These are phyloP conservation scores for Limnothrissa miodon DNA, from an alignment of 2,113 vertebrate genomes.

Conservation along the genomic window DNA sequence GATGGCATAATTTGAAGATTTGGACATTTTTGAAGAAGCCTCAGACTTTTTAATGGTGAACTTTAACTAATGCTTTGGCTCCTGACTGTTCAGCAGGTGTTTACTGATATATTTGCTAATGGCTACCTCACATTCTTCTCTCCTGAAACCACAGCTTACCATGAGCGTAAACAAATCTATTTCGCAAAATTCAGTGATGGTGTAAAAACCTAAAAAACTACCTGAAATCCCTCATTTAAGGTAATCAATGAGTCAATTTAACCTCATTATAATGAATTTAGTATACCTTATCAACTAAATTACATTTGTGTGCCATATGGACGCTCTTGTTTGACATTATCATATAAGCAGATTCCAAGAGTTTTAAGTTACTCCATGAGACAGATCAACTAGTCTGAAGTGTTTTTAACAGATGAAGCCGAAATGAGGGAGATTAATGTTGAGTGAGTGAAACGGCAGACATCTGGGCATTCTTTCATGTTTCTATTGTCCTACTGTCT, in stretches of 20 bases:
- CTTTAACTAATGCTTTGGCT: not conserved
- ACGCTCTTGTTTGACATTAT: not conserved
- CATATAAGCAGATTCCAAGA: too few species aligned
- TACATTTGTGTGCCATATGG: not conserved
- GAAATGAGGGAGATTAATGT: not conserved
- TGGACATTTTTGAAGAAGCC: not conserved
- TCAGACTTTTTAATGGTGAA: not conserved
- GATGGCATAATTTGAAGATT: not conserved
- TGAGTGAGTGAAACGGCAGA: not conserved
- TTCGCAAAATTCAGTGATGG: not conserved
- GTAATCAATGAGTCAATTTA: not conserved
- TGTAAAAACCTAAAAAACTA: not conserved
- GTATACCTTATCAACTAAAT: not conserved
- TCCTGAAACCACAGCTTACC: not conserved
- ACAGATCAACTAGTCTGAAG: not conserved
- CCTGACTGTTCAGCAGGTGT: constrained; percentile 30
- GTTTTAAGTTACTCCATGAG: not conserved
- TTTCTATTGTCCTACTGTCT: not conserved
- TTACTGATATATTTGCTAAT: constrained; percentile 22
- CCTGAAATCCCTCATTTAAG: not conserved
- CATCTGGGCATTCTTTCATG: not conserved
- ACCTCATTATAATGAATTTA: not conserved
- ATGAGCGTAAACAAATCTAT: not conserved
- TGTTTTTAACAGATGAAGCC: not conserved
- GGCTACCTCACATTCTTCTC: not conserved